Conservation (phyloP, 2,888 invertebrate species). For the Parnassius smintheus region DNA sequence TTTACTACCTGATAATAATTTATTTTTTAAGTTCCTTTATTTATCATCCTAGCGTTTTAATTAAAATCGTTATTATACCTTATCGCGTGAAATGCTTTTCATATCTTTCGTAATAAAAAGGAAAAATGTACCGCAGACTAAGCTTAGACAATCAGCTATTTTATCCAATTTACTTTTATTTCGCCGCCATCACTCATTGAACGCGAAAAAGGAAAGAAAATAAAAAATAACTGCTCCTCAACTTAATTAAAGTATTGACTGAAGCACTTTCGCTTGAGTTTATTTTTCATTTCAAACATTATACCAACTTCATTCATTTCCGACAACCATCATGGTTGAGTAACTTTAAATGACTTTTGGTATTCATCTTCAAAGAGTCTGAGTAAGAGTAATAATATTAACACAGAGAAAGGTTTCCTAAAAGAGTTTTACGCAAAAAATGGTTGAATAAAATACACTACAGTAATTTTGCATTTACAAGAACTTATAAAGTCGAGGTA, state of each 20-base stretch:
- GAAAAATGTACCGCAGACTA: neutral
- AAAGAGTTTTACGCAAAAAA: constrained; percentile 9
- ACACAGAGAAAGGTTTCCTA: neutral
- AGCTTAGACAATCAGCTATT: too few relatives aligned
- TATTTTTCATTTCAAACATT: neutral
- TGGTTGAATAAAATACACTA: too few relatives aligned
- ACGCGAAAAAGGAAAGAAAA: neutral
- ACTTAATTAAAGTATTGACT: constrained; percentile 16
- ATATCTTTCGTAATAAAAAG: neutral
- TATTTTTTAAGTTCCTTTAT: too few relatives aligned
- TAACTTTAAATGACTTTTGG: neutral
- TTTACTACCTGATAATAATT: too few relatives aligned
- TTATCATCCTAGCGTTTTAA: too few relatives aligned
- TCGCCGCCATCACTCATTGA: too few relatives aligned
- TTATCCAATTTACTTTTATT: too few relatives aligned
- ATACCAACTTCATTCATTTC: neutral
- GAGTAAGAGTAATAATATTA: too few relatives aligned
- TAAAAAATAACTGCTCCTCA: neutral
- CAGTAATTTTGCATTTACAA: too few relatives aligned
- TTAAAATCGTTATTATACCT: too few relatives aligned
- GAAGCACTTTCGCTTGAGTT: constrained; percentile 8
- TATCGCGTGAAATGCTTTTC: too few relatives aligned
- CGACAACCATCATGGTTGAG: neutral
- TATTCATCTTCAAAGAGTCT: neutral
- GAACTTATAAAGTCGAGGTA: too few relatives aligned